Percentiles rank a stretch among this genome's conserved stretches.
phyloP scores from a whole-genome alignment of 2,113 vertebrate species.

The Puma concolor region DNA sequence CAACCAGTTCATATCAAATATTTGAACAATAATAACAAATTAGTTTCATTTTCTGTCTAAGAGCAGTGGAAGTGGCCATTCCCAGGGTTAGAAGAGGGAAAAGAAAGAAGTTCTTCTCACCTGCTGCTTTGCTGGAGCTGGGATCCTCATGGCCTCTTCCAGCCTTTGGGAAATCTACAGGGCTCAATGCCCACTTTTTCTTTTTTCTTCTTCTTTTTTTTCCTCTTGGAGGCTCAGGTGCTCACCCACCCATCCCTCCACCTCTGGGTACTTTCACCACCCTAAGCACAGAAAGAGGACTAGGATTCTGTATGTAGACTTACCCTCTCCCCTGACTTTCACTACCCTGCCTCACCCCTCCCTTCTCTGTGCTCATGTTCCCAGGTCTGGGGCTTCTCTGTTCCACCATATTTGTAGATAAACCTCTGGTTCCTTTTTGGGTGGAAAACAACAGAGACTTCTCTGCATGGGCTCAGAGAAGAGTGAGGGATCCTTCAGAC shows the following conservation, averaged over 20 bases:
- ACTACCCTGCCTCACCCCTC: accelerated
- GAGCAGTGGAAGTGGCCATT: not conserved
- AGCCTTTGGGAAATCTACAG: not conserved
- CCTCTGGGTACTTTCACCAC: not conserved
- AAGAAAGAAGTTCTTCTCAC: not conserved
- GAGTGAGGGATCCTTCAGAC: not conserved
- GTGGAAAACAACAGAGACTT: not conserved
- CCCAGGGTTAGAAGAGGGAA: not conserved
- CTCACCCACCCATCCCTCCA: not conserved
- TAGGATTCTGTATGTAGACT: not conserved
- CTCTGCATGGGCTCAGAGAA: not conserved
- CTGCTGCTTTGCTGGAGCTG: not conserved
- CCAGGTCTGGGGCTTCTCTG: not conserved
- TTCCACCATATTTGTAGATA: not conserved
- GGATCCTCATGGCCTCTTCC: not conserved
- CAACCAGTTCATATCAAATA: not conserved
- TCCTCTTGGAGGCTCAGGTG: not conserved
- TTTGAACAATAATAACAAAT: not conserved
- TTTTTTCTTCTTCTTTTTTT: not conserved
- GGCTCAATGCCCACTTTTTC: not conserved
- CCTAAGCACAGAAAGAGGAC: not conserved
- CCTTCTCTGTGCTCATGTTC: not conserved
- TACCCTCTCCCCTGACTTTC: not conserved
- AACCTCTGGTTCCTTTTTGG: not conserved
- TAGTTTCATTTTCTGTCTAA: not conserved